Evolutionary conservation across 2,888 invertebrate genomes (phyloP), one percentile per base, ranked within the genome.

Genomic region (Ctenicera cuprea): DNA sequence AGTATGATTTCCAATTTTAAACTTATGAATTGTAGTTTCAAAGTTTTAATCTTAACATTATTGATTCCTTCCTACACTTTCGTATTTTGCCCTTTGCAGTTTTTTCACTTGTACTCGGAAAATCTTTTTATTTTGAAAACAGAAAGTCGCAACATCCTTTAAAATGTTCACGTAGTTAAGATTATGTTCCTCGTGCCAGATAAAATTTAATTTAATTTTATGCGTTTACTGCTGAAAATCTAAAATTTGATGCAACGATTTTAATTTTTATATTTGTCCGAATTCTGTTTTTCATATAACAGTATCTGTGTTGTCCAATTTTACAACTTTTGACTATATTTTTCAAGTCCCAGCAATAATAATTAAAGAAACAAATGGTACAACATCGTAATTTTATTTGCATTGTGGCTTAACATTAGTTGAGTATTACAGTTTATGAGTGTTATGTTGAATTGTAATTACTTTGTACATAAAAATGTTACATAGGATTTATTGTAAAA

Each of bases 121-220:
- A n/a, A 14, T 22, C 1, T 50, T 50, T 22, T 14, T 20, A 20
- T 9, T 22, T 50, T 3, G 1, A 16, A 14, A 30, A 2, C 20
- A n/a, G 22, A 61, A 48, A 43, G 62, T 54, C 50, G 70, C 73
- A 66, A 50, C 62, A 62, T 71, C 41, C 54, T 57, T 30, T 45
- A 61, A 63, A 61, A 67, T 57, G 54, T 45, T 67, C 62, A 62
- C 43, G 57, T 71, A 70, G 45, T 69, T 69, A 69, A 69, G 68
- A 63, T 83, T 81, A 83, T 83, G 85, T 85, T 85, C 84, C 85
- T 85, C 82, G 85, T 84, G 85, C 85, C 84, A 85, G 81, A 82
- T 16, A 59, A 59, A 37, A 12, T 37, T 38, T 12, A n/a, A 37
- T 59, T 33, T 57, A 57, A 33, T 57, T 38, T 62, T 43, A 18